A percentile compares a stretch with the other conserved stretches of the same genome.
phyloP scores from a whole-genome alignment of 2,797 vertebrate species.

The Rhinatrema bivittatum region DNA sequence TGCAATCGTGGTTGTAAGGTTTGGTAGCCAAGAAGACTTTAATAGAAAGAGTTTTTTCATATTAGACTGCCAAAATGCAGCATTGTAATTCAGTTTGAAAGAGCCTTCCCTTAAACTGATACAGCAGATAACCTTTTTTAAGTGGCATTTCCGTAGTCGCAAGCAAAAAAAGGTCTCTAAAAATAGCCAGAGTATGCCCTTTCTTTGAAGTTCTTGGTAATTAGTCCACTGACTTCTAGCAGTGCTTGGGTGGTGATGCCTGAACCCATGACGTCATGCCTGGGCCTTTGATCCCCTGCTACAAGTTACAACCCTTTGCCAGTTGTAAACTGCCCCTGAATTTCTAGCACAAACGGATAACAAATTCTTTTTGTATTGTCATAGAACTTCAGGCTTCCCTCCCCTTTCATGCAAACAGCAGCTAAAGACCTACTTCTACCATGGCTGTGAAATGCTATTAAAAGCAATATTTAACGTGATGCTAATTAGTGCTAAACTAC shows the following conservation, averaged over 20 bases:
- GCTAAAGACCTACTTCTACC: neutral
- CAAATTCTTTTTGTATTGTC: conserved; percentile 26
- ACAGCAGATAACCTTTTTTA: no score
- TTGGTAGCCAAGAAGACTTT: no score
- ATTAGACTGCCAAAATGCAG: no score
- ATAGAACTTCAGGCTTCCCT: conserved; percentile 6
- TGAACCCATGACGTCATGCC: conserved; percentile 33
- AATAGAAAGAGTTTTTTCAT: no score
- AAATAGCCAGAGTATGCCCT: neutral
- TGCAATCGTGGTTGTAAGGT: no score
- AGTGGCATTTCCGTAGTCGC: neutral
- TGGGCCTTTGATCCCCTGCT: conserved; percentile 46
- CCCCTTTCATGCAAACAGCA: neutral
- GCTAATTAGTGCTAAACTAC: no score
- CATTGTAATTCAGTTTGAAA: no score
- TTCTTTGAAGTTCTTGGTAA: conserved; percentile 9
- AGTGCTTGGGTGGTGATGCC: conserved; percentile 27
- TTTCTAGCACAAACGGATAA: conserved; percentile 14
- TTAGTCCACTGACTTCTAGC: conserved; percentile 16
- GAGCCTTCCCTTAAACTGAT: no score
- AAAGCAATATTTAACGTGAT: no score
- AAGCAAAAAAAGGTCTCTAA: neutral
- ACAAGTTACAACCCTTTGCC: conserved; percentile 11
- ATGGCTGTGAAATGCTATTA: neutral
- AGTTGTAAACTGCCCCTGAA: conserved; percentile 18